Percentiles rank a stretch among this genome's conserved stretches.
phyloP scores from a whole-genome alignment of 23 tunicate genomes.

The Styela clava region DNA sequence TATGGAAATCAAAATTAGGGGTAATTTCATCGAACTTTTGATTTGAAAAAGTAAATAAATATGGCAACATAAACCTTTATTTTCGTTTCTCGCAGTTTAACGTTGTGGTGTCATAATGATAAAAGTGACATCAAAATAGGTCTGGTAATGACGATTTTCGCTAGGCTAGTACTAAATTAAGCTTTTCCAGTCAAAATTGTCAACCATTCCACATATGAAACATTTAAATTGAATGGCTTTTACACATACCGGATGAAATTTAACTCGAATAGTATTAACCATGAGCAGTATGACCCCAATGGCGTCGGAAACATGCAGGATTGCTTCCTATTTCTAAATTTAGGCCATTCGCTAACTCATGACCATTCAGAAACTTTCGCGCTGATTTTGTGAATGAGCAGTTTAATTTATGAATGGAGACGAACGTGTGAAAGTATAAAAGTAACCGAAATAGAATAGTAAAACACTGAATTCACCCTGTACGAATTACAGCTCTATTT shows the following conservation, averaged over 20 bases:
- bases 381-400: background rate
- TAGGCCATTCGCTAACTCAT: background rate
- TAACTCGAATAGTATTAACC: background rate
- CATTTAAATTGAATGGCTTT: background rate
- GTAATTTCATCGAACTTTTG: no score
- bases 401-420: no score
- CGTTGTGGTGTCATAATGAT: no score
- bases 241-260: background rate
- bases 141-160: no score
- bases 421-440: background rate
- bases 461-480: background rate
- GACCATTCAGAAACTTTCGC: background rate
- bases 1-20: no score
- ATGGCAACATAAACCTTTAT: no score
- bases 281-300: background rate
- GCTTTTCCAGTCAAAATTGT: no score
- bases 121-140: no score
- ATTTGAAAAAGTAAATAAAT: no score
- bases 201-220: no score
- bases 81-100: no score
- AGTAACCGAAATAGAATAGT: background rate
- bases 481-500: background rate
- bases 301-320: background rate
- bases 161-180: no score
- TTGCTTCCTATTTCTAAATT: background rate